Conservation (phyloP, 2,888 invertebrate genomes). For the Meliscaeva auricollis region DNA sequence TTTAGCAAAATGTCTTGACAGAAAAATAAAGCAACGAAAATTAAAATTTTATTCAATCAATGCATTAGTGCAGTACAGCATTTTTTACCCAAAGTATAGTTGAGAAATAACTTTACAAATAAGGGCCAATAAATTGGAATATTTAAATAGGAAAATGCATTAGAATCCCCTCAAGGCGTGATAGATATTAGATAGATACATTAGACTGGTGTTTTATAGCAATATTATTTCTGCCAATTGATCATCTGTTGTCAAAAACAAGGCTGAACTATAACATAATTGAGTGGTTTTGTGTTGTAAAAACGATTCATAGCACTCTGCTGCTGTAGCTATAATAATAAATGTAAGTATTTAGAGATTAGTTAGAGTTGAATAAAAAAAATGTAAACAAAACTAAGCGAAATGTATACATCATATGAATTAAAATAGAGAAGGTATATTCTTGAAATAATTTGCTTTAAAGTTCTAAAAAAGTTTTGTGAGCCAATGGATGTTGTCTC, state of each 20-base stretch:
- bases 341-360: neutral
- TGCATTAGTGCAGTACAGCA: no score
- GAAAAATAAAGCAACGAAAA: no score
- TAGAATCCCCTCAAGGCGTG: constrained; percentile 29
- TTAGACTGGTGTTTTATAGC: constrained; percentile 58
- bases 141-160: constrained; percentile 56
- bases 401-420: no score
- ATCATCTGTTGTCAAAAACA: constrained; percentile 61
- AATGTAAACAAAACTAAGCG: neutral
- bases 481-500: no score
- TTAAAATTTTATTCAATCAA: no score
- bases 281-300: constrained; percentile 44
- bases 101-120: constrained; percentile 16
- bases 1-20: no score
- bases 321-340: neutral
- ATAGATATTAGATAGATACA: constrained; percentile 36
- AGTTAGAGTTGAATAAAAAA: neutral
- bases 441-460: no score
- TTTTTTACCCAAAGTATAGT: neutral
- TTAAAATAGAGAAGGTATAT: no score
- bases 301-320: constrained; percentile 9
- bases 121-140: constrained; percentile 68
- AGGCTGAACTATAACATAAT: constrained; percentile 46
- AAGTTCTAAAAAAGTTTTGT: no score
- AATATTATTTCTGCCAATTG: constrained; percentile 69